Percentiles rank a stretch among this genome's conserved stretches.
phyloP scores from a whole-genome alignment of 2,113 vertebrate genomes.

The Mesocricetus auratus region DNA sequence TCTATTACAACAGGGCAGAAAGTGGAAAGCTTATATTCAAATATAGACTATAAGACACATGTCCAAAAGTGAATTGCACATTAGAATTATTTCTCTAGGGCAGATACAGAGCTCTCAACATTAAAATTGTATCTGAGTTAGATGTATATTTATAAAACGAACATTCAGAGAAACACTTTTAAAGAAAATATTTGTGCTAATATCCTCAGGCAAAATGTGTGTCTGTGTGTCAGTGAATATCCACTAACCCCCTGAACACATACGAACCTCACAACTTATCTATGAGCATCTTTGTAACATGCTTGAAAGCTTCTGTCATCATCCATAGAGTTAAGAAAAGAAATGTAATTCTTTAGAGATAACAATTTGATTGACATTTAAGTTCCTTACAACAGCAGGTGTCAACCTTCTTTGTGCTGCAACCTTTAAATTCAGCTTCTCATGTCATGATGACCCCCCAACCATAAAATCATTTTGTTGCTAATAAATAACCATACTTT shows the following conservation, averaged over 20 bases:
- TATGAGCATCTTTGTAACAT: not conserved
- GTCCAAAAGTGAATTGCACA: constrained; percentile 19
- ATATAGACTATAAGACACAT: not conserved
- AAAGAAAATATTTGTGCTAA: constrained; percentile 17
- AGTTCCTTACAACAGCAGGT: not conserved
- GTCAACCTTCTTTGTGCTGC: too few relatives aligned
- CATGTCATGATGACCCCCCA: not conserved
- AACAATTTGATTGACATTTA: constrained; percentile 14
- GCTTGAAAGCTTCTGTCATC: not conserved
- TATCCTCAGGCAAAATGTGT: not conserved
- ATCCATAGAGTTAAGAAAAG: not conserved
- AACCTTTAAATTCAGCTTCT: not conserved
- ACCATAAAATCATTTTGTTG: not conserved
- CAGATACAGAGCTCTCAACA: not conserved
- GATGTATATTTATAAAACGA: constrained; percentile 52
- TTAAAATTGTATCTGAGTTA: constrained; percentile 7
- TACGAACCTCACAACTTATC: not conserved
- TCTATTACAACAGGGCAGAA: constrained; percentile 19
- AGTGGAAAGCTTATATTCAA: constrained; percentile 64
- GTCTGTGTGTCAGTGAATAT: not conserved
- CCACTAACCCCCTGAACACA: not conserved
- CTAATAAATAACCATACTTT: not conserved
- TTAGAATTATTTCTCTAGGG: constrained; percentile 61
- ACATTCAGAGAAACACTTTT: constrained; percentile 41
- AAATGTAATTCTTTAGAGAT: not conserved